These are phyloP conservation scores for Tanaodytes sp. DNA, from an alignment of 2,888 invertebrate genomes.

Conservation along the genomic window DNA sequence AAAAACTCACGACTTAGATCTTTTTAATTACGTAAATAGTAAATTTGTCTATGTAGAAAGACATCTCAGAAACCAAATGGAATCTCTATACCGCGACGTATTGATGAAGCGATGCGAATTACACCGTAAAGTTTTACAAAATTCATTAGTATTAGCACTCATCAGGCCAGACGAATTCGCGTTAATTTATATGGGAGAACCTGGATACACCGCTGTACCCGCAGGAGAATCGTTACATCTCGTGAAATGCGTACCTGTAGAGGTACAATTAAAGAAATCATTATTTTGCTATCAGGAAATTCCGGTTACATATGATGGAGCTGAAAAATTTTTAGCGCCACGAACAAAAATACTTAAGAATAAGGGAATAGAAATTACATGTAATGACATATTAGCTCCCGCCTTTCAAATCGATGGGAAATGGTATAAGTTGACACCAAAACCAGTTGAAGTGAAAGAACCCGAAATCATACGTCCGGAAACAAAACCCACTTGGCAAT, in stretches of 20 bases:
- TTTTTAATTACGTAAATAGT: conserved; percentile 54
- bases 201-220: conserved; percentile 56
- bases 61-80: conserved; percentile 50
- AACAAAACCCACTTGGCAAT: not conserved
- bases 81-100: conserved; percentile 50
- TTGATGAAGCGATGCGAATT: conserved; percentile 55
- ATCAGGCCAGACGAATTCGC: conserved; percentile 59
- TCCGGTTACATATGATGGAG: not conserved
- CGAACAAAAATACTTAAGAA: conserved; percentile 30
- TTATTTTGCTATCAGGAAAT: conserved; percentile 50
- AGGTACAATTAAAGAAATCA: conserved; percentile 43
- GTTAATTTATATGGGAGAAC: conserved; percentile 50
- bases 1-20: conserved; percentile 38
- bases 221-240: conserved; percentile 60
- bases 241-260: conserved; percentile 57
- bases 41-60: conserved; percentile 60
- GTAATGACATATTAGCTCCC: not conserved
- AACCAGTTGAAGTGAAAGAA: not conserved
- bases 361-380: conserved; percentile 8
- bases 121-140: conserved; percentile 56
- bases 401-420: not conserved
- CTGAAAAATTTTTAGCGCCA: conserved; percentile 48
- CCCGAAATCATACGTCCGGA: not conserved
- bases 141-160: conserved; percentile 53
- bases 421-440: not conserved